phyloP scores from a whole-genome alignment of 2,797 vertebrate genomes.

The Trematomus bernacchii region DNA sequence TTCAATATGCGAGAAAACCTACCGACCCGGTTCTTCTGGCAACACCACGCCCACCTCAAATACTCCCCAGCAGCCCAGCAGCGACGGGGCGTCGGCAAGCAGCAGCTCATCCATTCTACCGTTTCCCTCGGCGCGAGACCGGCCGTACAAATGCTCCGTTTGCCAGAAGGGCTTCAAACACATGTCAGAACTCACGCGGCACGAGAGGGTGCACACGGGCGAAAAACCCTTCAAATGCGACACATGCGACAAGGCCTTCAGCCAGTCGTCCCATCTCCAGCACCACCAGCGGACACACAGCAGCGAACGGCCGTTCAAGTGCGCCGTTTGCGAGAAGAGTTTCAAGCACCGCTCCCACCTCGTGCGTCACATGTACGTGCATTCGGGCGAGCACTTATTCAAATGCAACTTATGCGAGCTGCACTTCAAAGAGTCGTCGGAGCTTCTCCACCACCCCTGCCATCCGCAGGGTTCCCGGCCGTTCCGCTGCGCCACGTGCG shows the following conservation, averaged over 20 bases:
- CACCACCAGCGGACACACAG: slow-evolving; percentile 98
- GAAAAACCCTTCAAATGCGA: slow-evolving; percentile 98
- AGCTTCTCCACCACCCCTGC: slow-evolving; percentile 98
- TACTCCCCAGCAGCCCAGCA: slow-evolving; percentile 77
- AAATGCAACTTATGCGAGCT: slow-evolving; percentile 96
- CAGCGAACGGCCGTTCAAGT: slow-evolving; percentile 96
- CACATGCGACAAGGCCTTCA: slow-evolving; percentile 97
- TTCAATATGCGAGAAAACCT: slow-evolving; percentile 98
- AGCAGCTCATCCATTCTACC: slow-evolving; percentile 80
- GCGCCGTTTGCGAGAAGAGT: slow-evolving; percentile 97
- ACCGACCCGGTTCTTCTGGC: slow-evolving; percentile 88
- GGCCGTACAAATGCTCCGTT: slow-evolving; percentile 95
- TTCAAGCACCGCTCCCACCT: slow-evolving; percentile 99
- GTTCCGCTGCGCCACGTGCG: slow-evolving; percentile 94
- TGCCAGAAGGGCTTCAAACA: slow-evolving; percentile 99
- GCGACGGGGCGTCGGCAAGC: slow-evolving; percentile 77
- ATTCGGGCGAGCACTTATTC: slow-evolving; percentile 96
- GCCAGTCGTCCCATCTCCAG: slow-evolving; percentile 96
- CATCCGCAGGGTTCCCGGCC: slow-evolving; percentile 95
- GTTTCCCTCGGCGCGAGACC: slow-evolving; percentile 86
- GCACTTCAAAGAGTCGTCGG: slow-evolving; percentile 97
- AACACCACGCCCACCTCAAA: slow-evolving; percentile 78
- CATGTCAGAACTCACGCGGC: slow-evolving; percentile 95
- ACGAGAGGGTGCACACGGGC: slow-evolving; percentile 95
- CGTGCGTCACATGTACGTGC: slow-evolving; percentile 98